Conservation (phyloP, 2,888 invertebrate species). For the Oxytorus armatus region DNA sequence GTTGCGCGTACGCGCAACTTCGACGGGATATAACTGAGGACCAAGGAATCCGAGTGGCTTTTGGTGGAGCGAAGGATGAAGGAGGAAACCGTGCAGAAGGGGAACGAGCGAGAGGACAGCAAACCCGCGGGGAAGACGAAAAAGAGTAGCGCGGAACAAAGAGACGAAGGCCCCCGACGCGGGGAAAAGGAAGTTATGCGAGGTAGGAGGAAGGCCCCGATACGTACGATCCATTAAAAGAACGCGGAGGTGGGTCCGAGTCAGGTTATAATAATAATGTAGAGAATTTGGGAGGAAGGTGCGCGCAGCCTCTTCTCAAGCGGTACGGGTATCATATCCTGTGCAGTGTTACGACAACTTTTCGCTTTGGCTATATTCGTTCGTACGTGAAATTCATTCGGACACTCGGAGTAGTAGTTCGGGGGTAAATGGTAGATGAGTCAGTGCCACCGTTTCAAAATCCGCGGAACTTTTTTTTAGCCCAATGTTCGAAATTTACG, state of each 20-base stretch:
- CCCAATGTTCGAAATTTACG: too few relatives aligned
- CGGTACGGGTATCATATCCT: not conserved
- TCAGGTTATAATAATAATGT: slow-evolving; percentile 32
- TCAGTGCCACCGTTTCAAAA: not conserved
- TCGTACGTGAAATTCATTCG: slow-evolving; percentile 30
- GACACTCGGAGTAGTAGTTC: not conserved
- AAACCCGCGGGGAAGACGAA: slow-evolving; percentile 12
- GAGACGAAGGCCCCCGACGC: slow-evolving; percentile 5
- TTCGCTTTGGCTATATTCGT: not conserved
- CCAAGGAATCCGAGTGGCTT: slow-evolving; percentile 69
- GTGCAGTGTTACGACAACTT: not conserved
- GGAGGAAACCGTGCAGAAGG: not conserved
- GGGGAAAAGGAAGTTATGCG: slow-evolving; percentile 22
- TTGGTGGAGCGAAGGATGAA: slow-evolving; percentile 68
- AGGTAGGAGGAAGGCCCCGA: slow-evolving; percentile 9
- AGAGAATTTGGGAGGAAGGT: too few relatives aligned
- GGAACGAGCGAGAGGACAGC: slow-evolving; percentile 19
- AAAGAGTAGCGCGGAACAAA: slow-evolving; percentile 21
- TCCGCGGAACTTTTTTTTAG: too few relatives aligned
- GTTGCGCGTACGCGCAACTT: slow-evolving; percentile 56
- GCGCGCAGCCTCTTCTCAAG: not conserved
- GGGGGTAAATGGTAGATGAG: not conserved
- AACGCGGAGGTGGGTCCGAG: slow-evolving; percentile 17
- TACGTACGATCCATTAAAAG: slow-evolving; percentile 28
- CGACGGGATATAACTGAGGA: slow-evolving; percentile 60